phyloP scores from a whole-genome alignment of 2,888 invertebrate species.

The Hypena proboscidalis region DNA sequence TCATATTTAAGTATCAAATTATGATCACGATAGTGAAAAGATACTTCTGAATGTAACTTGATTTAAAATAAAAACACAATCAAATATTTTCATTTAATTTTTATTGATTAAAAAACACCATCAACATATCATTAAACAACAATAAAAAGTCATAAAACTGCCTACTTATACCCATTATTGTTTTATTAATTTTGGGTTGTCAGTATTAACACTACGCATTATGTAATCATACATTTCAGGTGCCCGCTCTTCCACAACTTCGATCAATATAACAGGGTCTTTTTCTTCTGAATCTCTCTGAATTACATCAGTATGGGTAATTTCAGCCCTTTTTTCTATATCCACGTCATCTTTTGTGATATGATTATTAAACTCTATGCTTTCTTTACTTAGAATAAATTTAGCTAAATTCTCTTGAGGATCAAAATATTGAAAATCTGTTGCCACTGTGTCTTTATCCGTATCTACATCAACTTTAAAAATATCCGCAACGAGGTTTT shows the following conservation, averaged over 20 bases:
- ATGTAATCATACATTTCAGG: constrained; percentile 1
- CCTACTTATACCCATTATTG: too few species aligned
- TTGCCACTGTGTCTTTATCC: neutral
- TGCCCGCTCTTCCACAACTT: neutral
- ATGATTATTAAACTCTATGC: neutral
- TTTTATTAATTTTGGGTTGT: neutral
- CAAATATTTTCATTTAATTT: too few species aligned
- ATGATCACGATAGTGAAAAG: too few species aligned
- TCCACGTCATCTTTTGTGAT: neutral
- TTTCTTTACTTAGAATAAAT: neutral
- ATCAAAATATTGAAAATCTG: neutral
- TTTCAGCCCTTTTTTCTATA: neutral
- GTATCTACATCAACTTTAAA: neutral
- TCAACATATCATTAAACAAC: too few species aligned
- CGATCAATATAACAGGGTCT: neutral
- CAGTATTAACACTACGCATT: neutral
- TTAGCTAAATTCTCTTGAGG: neutral
- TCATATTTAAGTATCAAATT: too few species aligned
- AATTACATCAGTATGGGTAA: neutral
- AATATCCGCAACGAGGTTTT: too few species aligned
- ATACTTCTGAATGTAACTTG: too few species aligned
- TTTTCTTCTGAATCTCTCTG: neutral
- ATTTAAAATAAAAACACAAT: too few species aligned
- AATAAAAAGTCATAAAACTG: too few species aligned
- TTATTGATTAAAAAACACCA: too few species aligned